Evolutionary conservation across 2,113 vertebrate species (phyloP), one percentile per base, ranked within the genome.

Genomic region (Gymnarchus niloticus): DNA sequence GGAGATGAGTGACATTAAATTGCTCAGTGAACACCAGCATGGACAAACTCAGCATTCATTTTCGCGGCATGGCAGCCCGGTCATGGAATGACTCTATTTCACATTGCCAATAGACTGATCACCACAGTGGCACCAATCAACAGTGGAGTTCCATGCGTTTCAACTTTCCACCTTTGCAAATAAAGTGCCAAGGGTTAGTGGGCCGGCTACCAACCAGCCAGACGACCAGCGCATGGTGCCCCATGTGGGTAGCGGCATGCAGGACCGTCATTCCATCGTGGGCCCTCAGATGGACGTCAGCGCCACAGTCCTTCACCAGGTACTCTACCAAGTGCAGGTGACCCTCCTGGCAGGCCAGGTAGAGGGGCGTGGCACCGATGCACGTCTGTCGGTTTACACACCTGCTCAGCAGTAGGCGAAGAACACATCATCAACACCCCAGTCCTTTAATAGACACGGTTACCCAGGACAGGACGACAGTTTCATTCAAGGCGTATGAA

Each of bases 311-410:
- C 84, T 94, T 95, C 56, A 96, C 93, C 28, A 97, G 93, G 89
- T 93, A 95, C 92, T 96, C 92, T 0, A 90, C 92, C 14, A 95
- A 89, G 3, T 95, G 92, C 83, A 96, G 93, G 88, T 96, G 95
- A 0, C 96, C 96, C 59, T 95, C 96, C 89, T 96, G 96, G 88
- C 95, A 96, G 87, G 96, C 96, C 89, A 97, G 91, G 88, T 97
- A 97, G 84, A 97, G 92, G 0, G 94, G 95, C 0, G 94, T 96
- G 19, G 95, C 95, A 0, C 96, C 96, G 0, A 90, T 92, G 25
- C 33, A 88, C 0, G 93, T 97, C 91, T 92, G 94, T 25, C 56
- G 91, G 90, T 96, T 94, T 88, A 95, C 91, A 85, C 92, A 91
- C 6, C 96, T 97, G 92, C 1, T 3, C 23, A 80, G 9, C 84